Evolutionary conservation across 1,140 invertebrate genomes (phyloP).

Genomic region (Atta texana): DNA sequence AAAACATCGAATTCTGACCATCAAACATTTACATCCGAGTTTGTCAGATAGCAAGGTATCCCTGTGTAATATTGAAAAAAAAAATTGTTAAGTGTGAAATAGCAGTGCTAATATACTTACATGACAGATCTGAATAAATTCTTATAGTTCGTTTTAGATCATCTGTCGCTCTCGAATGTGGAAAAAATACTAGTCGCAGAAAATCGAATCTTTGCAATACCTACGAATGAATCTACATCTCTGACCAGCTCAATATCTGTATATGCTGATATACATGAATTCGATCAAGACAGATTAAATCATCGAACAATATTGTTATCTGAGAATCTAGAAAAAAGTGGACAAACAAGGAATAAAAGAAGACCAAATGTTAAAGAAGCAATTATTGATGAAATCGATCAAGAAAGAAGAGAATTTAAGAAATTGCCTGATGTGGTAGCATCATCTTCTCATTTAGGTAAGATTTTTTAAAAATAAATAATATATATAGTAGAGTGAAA

Average conservation of each 20-base stretch:
- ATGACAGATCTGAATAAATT: constrained; percentile 47
- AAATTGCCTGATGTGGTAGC: constrained; percentile 63
- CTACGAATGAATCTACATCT: constrained; percentile 66
- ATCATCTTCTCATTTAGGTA: constrained; percentile 65
- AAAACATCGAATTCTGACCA: constrained; percentile 87
- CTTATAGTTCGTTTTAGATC: constrained; percentile 87
- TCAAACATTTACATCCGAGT: constrained; percentile 87
- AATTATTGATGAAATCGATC: constrained; percentile 79
- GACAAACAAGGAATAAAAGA: constrained; percentile 71
- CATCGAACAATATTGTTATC: constrained; percentile 36
- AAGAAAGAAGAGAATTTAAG: constrained; percentile 72
- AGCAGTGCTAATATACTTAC: background rate
- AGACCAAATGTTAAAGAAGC: constrained; percentile 79
- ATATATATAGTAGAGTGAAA: too few relatives aligned
- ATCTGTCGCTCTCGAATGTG: constrained; percentile 84
- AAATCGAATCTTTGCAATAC: constrained; percentile 78
- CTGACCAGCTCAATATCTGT: constrained; percentile 62
- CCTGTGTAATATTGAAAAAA: background rate
- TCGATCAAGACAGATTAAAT: constrained; percentile 4
- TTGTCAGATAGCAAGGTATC: constrained; percentile 85
- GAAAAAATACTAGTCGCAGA: constrained; percentile 85
- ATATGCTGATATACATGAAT: constrained; percentile 4
- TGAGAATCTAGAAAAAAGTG: constrained; percentile 44
- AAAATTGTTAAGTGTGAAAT: background rate
- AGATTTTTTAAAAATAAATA: constrained; percentile 4